Evolutionary conservation across 2,113 vertebrate species (phyloP).

Genomic region (Daubentonia madagascariensis): DNA sequence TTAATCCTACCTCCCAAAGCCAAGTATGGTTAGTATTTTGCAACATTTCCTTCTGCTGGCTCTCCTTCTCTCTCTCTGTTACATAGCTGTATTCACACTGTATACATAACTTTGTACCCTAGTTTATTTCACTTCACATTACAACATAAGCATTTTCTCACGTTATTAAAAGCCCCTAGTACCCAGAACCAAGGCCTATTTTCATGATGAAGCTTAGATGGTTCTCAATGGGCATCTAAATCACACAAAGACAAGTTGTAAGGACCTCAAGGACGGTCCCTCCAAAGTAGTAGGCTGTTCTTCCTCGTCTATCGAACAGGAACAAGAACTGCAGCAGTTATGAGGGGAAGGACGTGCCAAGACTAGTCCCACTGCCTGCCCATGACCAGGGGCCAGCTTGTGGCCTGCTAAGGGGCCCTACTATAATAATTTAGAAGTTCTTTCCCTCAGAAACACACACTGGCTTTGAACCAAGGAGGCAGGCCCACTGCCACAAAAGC

Average conservation of each 20-base stretch:
- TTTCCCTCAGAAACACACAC: background rate
- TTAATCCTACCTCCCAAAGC: background rate
- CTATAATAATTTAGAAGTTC: background rate
- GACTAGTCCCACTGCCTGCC: background rate
- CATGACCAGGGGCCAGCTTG: rapidly evolving
- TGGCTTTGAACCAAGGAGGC: background rate
- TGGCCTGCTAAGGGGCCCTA: background rate
- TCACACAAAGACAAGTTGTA: background rate
- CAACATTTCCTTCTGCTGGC: background rate
- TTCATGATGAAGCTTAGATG: background rate
- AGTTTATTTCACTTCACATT: background rate
- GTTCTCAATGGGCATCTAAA: background rate
- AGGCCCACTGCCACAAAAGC: background rate
- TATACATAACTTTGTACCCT: background rate
- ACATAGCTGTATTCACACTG: background rate
- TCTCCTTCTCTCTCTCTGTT: background rate
- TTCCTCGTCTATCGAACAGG: background rate
- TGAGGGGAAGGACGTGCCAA: background rate
- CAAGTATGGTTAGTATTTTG: background rate
- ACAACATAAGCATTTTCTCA: background rate
- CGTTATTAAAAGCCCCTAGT: background rate
- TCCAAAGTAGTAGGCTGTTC: background rate
- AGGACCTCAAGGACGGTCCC: background rate
- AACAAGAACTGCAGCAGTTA: background rate
- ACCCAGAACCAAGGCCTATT: background rate